Conservation (phyloP, 2,113 vertebrate genomes). For the Hemichromis elongatus region DNA sequence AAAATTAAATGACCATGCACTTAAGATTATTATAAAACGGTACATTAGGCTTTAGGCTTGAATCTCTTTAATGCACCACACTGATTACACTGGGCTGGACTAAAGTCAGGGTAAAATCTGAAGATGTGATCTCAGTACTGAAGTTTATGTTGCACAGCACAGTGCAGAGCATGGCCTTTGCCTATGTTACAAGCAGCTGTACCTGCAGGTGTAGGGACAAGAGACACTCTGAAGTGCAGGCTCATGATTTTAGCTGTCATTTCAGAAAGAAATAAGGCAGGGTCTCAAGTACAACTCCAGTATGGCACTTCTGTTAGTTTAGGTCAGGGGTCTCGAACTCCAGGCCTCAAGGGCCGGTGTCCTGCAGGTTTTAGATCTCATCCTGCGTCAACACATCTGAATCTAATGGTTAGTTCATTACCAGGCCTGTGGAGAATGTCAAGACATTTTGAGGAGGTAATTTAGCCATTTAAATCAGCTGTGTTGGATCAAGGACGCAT, state of each 20-base stretch:
- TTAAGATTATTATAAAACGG: not conserved
- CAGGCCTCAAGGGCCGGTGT: too few relatives aligned
- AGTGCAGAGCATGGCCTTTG: not conserved
- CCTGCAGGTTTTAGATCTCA: too few relatives aligned
- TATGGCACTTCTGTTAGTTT: not conserved
- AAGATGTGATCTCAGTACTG: not conserved
- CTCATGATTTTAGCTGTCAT: not conserved
- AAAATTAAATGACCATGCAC: not conserved
- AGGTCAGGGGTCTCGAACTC: too few relatives aligned
- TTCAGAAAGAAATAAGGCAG: not conserved
- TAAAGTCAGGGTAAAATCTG: not conserved
- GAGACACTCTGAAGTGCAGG: not conserved
- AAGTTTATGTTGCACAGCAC: not conserved
- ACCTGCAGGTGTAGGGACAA: not conserved
- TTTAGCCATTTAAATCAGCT: too few relatives aligned
- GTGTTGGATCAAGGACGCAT: too few relatives aligned
- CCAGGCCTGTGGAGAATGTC: too few relatives aligned
- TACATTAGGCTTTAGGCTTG: not conserved
- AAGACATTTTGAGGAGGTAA: too few relatives aligned
- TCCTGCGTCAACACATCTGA: too few relatives aligned
- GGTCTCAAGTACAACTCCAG: not conserved
- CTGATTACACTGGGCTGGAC: not conserved
- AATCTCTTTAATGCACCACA: not conserved
- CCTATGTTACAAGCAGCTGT: not conserved
- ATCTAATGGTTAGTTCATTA: too few relatives aligned